phyloP scores from a whole-genome alignment of 1,140 invertebrate genomes.

The Marisa cornuarietis region DNA sequence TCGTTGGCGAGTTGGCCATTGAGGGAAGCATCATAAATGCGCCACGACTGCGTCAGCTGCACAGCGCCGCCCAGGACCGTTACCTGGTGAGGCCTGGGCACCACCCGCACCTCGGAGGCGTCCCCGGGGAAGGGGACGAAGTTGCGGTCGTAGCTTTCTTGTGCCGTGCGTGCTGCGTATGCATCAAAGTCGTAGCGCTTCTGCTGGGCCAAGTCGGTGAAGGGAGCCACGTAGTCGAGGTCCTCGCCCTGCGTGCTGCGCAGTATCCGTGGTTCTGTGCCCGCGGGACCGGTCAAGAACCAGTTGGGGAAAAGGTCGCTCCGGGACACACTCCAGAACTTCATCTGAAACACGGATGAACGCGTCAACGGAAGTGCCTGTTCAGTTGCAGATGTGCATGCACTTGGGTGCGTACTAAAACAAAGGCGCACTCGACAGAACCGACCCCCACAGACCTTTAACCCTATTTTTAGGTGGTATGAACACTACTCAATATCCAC shows the following conservation, averaged over 20 bases:
- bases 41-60: neutral
- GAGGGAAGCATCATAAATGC: neutral
- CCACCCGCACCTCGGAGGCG: conserved; percentile 10
- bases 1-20: neutral
- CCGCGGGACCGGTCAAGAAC: conserved; percentile 35
- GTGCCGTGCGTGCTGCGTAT: neutral
- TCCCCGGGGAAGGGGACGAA: conserved; percentile 9
- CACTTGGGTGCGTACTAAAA: too few relatives aligned
- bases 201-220: conserved; percentile 27
- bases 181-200: conserved; percentile 31
- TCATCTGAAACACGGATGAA: conserved; percentile 25
- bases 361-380: too few relatives aligned
- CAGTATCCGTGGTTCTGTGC: conserved; percentile 28
- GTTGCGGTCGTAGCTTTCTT: conserved; percentile 26
- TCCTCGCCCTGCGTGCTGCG: conserved; percentile 33
- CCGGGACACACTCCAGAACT: conserved; percentile 44
- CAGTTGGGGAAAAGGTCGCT: conserved; percentile 52
- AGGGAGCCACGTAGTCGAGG: conserved; percentile 40
- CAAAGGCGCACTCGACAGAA: too few relatives aligned
- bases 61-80: neutral
- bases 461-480: too few relatives aligned
- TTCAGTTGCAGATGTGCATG: too few relatives aligned
- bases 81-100: conserved; percentile 20
- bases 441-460: too few relatives aligned
- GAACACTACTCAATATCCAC: too few relatives aligned